A percentile compares a stretch with the other conserved stretches of the same genome.
Conservation (phyloP, 2,113 vertebrate species). For the Sinocyclocheilus grahami region DNA sequence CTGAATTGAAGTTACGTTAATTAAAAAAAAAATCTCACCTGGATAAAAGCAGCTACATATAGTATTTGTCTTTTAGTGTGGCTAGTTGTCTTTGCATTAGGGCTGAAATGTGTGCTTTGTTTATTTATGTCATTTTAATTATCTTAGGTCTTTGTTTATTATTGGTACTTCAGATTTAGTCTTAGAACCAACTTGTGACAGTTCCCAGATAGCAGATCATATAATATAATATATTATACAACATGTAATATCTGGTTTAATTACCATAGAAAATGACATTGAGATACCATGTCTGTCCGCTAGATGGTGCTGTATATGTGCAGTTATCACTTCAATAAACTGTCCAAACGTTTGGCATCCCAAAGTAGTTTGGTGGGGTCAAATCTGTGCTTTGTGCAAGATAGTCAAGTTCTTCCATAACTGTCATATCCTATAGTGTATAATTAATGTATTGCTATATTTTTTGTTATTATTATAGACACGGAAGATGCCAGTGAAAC, state of each 20-base stretch:
- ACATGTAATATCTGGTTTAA: not conserved
- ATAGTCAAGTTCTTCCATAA: too few species aligned
- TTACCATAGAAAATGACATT: not conserved
- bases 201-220: not conserved
- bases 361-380: not conserved
- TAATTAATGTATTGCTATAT: not conserved
- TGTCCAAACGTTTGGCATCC: not conserved
- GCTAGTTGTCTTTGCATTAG: too few species aligned
- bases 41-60: too few species aligned
- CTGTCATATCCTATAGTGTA: not conserved
- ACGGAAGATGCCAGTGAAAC: slow-evolving; percentile 99
- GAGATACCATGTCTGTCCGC: not conserved
- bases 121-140: not conserved
- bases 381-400: not conserved
- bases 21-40: not conserved
- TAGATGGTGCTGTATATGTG: not conserved
- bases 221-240: not conserved
- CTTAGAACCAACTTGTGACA: not conserved
- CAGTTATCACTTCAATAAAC: too few species aligned
- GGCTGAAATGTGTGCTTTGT: not conserved
- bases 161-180: not conserved
- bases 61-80: too few species aligned
- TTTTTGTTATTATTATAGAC: slow-evolving; percentile 73
- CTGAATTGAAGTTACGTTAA: not conserved
- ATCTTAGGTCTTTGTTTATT: too few species aligned